Base-by-base conservation (phyloP, 2,888 invertebrate genomes). In the Meloe dianella region DNA sequence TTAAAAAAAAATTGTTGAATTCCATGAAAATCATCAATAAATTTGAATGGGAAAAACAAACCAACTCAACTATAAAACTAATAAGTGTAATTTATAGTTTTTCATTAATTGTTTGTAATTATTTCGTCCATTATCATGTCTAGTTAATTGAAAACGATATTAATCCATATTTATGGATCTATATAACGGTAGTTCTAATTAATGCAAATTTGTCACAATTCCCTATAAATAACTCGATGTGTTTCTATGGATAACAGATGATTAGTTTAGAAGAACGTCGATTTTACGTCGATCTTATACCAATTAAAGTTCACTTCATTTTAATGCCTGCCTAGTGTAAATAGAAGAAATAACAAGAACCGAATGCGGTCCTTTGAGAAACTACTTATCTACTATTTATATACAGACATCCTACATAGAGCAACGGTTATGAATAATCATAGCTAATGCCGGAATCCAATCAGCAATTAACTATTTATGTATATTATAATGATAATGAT, bases 221-320 rank as follows among this genome's bases (percentile, higher is more conserved):
- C 20, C 20, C 47, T 47, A 47, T 20, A 47, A 10, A 22, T 47
- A 47, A 0, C 8, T 9, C 10, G 10, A 20, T 47, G 47, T 35
- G 2, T 17, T n/a, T 17, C 3, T 41, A 41, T 41, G 38, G 59
- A 62, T 65, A 67, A 65, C 60, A 60, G 64, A 57, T 69, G 64
- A 69, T 64, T 69, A 62, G 65, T 66, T 60, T 62, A 65, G 65
- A 69, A 58, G 61, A 70, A 20, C 9, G 64, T 64, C 54, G 64
- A 70, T 66, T 66, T n/a, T n/a, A n/a, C n/a, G n/a, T n/a, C n/a
- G n/a, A 65, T 68, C 67, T 63, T 51, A 61, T 66, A 71, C 66
- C 68, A 68, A 71, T 71, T 71, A 71, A 67, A 68, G 68, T 65
- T 63, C 65, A 66, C 68, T 68, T 66, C 68, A 65, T 61, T 63